Base-by-base conservation (phyloP, 1,140 invertebrate species). In the Platyscapa corneri region DNA sequence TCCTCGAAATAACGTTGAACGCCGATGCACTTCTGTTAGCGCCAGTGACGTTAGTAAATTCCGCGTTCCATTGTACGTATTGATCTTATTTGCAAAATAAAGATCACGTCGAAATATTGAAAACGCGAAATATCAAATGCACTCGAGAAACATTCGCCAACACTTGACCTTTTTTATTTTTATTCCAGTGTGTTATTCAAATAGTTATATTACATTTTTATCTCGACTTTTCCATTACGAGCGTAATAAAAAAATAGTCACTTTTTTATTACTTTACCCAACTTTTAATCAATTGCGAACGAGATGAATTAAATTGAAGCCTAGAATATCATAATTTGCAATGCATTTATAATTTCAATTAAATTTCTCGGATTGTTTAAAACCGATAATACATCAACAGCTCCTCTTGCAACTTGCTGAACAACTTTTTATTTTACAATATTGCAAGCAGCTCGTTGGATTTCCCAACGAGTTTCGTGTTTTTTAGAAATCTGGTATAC, bases 161-260 rank as follows among this genome's bases (percentile, higher is more conserved):
- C 16, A 32, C n/a, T 67, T 67, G 14, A 67, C 3, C 32, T n/a
- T 64, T n/a, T n/a, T 67, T 67, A 32, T 6, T 67, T 34, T 12
- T n/a, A n/a, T n/a, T 67, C 0, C 10, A 34, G 3, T 32, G 10
- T 16, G 7, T 14, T 34, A 67, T 67, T 10, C 32, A 34, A 32
- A 67, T 32, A 67, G 32, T 67, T 67, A 34, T 67, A 67, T 67
- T 65, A 65, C n/a, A 65, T 65, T 65, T 67, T 67, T 34, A 67
- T 32, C 12, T 10, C 2, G n/a, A 0, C 12, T 1, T 67, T 67
- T 67, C 1, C 12, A 34, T 67, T 67, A 67, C 12, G 64, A 67
- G 7, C 32, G 32, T 67, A 67, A 34, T 34, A 67, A 30, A 67
- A 67, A 18, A 67, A 34, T 16, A 32, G 64, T 2, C 23, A n/a